Conservation (phyloP, 2,797 vertebrate species). For the Setipinna tenuifilis region DNA sequence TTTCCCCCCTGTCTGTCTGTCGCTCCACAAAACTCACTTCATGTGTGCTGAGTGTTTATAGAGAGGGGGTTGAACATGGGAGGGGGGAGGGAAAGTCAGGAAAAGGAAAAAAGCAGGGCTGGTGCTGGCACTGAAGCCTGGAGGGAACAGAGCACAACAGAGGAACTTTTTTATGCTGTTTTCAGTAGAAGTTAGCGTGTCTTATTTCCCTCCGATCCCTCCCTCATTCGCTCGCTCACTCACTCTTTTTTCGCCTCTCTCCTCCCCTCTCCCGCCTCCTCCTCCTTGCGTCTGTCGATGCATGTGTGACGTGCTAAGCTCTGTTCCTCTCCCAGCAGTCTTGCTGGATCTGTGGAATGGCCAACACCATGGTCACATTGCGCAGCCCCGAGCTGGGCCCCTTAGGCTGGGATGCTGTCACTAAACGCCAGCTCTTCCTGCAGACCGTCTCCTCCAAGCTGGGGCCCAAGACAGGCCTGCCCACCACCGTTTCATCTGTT, state of each 20-base stretch:
- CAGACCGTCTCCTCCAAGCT: slow-evolving; percentile 73
- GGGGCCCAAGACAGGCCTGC: slow-evolving; percentile 58
- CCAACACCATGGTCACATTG: slow-evolving; percentile 71
- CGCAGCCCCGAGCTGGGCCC: slow-evolving; percentile 66
- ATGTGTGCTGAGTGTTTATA: slow-evolving; percentile 66
- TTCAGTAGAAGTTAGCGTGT: slow-evolving; percentile 25
- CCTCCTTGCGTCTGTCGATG: not conserved
- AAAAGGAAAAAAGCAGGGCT: slow-evolving; percentile 44
- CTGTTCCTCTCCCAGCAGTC: not conserved
- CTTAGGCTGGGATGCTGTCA: slow-evolving; percentile 65
- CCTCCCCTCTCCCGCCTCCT: slow-evolving; percentile 50
- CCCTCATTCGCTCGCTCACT: slow-evolving; percentile 58
- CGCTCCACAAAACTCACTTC: slow-evolving; percentile 62
- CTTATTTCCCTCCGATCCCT: slow-evolving; percentile 48
- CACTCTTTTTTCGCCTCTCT: slow-evolving; percentile 48
- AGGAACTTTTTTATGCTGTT: slow-evolving; percentile 47
- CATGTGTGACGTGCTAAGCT: slow-evolving; percentile 24
- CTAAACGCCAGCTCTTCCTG: slow-evolving; percentile 69
- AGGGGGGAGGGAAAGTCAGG: slow-evolving; percentile 5
- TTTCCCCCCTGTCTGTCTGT: not conserved
- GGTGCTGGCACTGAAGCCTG: slow-evolving; percentile 53
- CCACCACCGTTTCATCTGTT: slow-evolving; percentile 41
- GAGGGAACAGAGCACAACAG: slow-evolving; percentile 66
- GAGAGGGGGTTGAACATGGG: not conserved
- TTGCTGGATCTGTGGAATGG: slow-evolving; percentile 62